Evolutionary conservation across 2,797 vertebrate species (phyloP), one percentile per base, ranked within the genome.

Genomic region (Danio choprae): DNA sequence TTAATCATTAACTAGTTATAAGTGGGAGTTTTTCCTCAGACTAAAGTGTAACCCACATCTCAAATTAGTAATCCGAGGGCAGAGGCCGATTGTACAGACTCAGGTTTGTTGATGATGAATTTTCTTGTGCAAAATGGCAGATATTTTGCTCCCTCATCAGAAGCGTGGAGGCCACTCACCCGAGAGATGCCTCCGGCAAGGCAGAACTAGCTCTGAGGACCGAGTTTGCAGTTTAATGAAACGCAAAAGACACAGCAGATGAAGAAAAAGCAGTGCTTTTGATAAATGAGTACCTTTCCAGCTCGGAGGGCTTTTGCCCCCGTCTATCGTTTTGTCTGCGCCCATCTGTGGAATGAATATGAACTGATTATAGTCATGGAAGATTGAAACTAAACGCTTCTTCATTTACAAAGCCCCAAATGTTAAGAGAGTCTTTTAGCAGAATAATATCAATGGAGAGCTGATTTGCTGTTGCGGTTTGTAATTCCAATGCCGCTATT

Each of bases 211-310:
- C 82, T 59, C 64, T 62, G 62, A 77, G 78, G 63, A 80, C 58
- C 40, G 77, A 77, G 83, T 70, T 74, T 85, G 79, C 72, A 74
- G 71, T 84, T 86, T 84, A 87, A 83, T 82, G 83, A 86, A 87
- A 83, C 59, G 67, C 38, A 80, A 56, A 79, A 63, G 65, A 79
- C 71, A 62, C 58, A 8, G 53, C 55, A 65, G 20, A 67, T 58
- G 74, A 83, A 72, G 56, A 83, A 86, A 85, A 81, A 79, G 74
- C 73, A 79, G 69, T 72, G 73, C 48, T 81, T 84, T 77, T 84
- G 79, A 85, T 79, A 81, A 87, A 86, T 72, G 81, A 86, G 72
- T 77, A 82, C 80, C 84, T 86, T 79, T 86, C 38, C 69, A 79
- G 72, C 63, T 77, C 80, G 44, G 64, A 64, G 18, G 63, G 76